These are phyloP conservation scores for Triops longicaudatus DNA, from an alignment of 1,140 invertebrate genomes.

Conservation along the genomic window DNA sequence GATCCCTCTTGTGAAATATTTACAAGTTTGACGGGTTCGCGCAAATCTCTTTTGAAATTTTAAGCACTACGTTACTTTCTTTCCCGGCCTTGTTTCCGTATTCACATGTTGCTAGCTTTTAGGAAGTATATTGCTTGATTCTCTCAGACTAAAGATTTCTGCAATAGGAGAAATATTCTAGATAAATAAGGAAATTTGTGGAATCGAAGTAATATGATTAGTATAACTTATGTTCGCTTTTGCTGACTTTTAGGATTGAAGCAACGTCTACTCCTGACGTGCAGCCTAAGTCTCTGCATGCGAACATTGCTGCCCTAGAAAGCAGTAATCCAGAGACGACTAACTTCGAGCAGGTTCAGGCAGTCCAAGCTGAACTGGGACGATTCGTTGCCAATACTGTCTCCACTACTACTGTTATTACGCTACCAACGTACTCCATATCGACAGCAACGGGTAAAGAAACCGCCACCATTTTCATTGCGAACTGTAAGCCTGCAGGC, in stretches of 20 bases:
- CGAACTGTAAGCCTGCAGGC: neutral
- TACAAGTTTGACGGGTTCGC: neutral
- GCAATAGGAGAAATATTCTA: too few relatives aligned
- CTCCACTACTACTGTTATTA: neutral
- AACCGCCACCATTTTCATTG: neutral
- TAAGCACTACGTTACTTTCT: too few relatives aligned
- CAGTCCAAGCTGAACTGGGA: neutral
- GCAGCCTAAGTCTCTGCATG: neutral
- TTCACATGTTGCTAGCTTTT: too few relatives aligned
- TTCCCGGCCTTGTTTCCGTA: too few relatives aligned
- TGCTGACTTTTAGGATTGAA: neutral
- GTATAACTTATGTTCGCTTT: too few relatives aligned
- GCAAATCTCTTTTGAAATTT: too few relatives aligned
- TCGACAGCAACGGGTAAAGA: neutral
- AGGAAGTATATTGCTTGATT: too few relatives aligned
- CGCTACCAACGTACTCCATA: neutral
- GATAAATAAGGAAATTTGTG: too few relatives aligned
- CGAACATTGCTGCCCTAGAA: neutral
- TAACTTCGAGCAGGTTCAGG: neutral
- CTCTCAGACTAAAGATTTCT: too few relatives aligned
- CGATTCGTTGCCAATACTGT: neutral
- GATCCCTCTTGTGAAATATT: neutral
- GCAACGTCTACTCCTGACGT: neutral
- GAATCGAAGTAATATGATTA: too few relatives aligned
- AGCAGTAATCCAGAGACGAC: neutral